phyloP scores from a whole-genome alignment of 1,140 invertebrate species.

The Orchestia grillus region DNA sequence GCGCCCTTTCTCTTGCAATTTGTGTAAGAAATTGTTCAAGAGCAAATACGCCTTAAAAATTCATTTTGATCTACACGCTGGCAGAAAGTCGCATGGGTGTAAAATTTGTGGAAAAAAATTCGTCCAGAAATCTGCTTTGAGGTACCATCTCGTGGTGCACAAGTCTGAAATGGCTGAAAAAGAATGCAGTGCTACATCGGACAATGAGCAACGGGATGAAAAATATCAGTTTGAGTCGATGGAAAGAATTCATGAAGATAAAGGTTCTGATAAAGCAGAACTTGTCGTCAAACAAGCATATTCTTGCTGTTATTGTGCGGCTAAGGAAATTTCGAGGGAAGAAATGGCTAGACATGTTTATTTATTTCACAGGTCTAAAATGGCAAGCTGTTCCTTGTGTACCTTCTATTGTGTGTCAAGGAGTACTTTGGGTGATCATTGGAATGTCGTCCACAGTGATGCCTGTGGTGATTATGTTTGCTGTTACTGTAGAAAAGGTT shows the following conservation, averaged over 20 bases:
- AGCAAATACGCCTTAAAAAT: constrained; percentile 7
- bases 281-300: neutral
- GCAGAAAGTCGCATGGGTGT: neutral
- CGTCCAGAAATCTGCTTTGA: neutral
- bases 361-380: neutral
- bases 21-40: neutral
- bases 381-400: neutral
- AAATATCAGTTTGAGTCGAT: neutral
- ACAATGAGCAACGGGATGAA: neutral
- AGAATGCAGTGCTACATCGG: neutral
- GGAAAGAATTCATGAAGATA: neutral
- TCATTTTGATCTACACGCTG: neutral
- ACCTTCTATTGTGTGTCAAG: neutral
- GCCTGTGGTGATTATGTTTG: neutral
- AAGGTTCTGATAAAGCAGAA: neutral
- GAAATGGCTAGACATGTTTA: neutral
- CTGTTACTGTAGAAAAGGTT: neutral
- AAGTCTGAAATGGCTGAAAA: neutral
- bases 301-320: neutral
- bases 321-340: neutral
- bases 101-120: neutral
- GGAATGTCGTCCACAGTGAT: neutral
- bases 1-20: neutral
- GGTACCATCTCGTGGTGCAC: neutral
- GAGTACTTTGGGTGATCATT: neutral